Evolutionary conservation across 2,113 vertebrate species (phyloP).

Genomic region (Sigmodon hispidus): DNA sequence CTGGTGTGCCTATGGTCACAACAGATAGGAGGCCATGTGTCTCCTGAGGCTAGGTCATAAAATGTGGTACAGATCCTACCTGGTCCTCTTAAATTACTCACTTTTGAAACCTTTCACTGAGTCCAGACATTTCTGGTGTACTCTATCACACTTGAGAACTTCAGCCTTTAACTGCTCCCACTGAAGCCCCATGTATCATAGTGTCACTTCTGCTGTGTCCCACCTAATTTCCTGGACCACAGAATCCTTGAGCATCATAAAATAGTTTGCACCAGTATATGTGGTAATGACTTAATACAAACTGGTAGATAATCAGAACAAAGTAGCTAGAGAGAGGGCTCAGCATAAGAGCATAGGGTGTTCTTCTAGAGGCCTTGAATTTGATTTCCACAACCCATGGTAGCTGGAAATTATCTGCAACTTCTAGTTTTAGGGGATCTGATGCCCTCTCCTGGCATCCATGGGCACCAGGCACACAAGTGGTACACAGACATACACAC

Average conservation of each 20-base stretch:
- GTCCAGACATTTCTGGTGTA: not conserved
- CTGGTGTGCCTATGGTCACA: not conserved
- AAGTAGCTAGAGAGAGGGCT: not conserved
- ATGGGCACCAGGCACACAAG: not conserved
- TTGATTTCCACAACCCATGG: not conserved
- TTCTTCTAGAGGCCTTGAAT: not conserved
- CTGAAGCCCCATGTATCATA: not conserved
- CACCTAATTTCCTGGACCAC: conserved; percentile 24
- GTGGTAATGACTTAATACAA: not conserved
- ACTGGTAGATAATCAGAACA: conserved; percentile 23
- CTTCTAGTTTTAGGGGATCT: not conserved
- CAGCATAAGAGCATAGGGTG: not conserved
- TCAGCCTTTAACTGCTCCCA: conserved; percentile 3
- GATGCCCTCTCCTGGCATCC: not conserved
- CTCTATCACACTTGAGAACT: not conserved
- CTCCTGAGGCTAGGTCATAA: not conserved
- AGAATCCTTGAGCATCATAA: not conserved
- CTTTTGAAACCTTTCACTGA: conserved; percentile 1
- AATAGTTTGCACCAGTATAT: not conserved
- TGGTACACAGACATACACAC: not conserved
- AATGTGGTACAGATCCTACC: not conserved
- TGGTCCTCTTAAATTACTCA: conserved; percentile 37
- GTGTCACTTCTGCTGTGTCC: not conserved
- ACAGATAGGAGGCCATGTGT: not conserved
- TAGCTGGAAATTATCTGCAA: not conserved